A percentile compares a stretch with the other conserved stretches of the same genome.
Conservation (phyloP, 2,113 vertebrate genomes). For the Phodopus roborovskii region DNA sequence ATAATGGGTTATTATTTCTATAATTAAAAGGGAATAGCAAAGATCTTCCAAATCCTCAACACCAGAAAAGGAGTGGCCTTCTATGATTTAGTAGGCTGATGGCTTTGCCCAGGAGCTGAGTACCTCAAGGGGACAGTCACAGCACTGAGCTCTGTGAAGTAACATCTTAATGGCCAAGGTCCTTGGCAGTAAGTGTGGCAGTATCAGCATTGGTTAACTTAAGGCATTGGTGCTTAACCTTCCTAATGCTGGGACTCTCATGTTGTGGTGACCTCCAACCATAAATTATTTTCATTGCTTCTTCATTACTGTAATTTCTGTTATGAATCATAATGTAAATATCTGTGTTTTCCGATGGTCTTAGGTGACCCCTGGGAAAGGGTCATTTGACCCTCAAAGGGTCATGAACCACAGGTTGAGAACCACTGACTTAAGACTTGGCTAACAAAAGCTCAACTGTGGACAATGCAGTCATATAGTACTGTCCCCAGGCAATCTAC, state of each 20-base stretch:
- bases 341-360: neutral
- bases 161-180: neutral
- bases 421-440: neutral
- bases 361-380: neutral
- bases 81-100: neutral
- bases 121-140: neutral
- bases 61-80: neutral
- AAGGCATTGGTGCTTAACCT: neutral
- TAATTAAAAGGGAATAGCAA: constrained; percentile 20
- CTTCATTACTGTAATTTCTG: neutral
- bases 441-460: neutral
- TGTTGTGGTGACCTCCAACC: neutral
- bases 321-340: neutral
- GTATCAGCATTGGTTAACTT: accelerated
- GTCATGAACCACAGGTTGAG: neutral
- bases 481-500: neutral
- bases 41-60: neutral
- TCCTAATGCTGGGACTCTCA: neutral
- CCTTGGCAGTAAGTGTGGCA: neutral
- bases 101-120: neutral
- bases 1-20: neutral
- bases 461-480: neutral
- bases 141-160: neutral
- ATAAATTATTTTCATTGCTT: neutral
- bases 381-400: neutral